Base-by-base conservation (phyloP, 2,797 vertebrate genomes). In the Delichon dasypus region DNA sequence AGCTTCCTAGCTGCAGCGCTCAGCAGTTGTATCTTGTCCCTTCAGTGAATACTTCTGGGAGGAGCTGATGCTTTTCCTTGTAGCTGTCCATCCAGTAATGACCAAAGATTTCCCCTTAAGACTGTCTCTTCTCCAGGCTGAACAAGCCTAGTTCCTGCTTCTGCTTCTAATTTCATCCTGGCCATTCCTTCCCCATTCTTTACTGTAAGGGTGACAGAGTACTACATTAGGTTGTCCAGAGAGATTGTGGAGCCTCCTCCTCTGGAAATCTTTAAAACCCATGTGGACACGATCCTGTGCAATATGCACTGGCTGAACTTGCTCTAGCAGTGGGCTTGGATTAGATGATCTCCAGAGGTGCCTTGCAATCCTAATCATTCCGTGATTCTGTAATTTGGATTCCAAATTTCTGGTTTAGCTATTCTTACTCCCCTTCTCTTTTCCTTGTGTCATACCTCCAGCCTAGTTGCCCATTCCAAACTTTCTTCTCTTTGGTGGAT, bases 261-360 rank as follows among this genome's bases (percentile, higher is more conserved):
- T 25, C 51, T 79, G 51, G 22, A 58, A 58, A 62, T 19, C 45
- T 38, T 65, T 15, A 38, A 21, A 58, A 57, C 19, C 3, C 16
- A 20, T 0, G 0, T 20, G 32, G 23, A 57, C 32, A 44, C 0
- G 0, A 50, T 38, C 51, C 32, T 36, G 32, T 50, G 27, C 50
- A 72, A 38, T 44, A 11, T 45, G 36, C 44, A 32, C 36, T 57
- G 58, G 11, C 36, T 79, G 51, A 87, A 65, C 19, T 7, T 79
- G 34, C 23, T 65, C 9, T n/a, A 38, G 27, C 19, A 51, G 38
- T 30, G 44, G 16, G 9, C 9, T 50, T 65, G 36, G 32, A 57
- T 32, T 32, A 44, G 16, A 44, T 29, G 27, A 44, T 58, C 15
- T 72, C 36, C 51, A 65, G 51, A 65, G 19, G 32, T 50, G 11